Evolutionary conservation across 1,140 invertebrate genomes (phyloP).

Genomic region (Parapsyche elsis): DNA sequence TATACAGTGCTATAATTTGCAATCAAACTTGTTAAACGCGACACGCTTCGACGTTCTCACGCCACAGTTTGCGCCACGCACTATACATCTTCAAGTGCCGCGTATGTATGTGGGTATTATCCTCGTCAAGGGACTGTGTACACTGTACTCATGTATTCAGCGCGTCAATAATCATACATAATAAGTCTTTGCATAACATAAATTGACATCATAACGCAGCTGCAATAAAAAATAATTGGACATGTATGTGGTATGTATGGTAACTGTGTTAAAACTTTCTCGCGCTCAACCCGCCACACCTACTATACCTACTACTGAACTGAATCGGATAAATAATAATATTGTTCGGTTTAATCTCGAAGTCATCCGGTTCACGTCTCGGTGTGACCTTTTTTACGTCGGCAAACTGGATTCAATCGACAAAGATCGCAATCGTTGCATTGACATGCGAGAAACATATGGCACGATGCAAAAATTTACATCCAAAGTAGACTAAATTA

Average conservation of each 20-base stretch:
- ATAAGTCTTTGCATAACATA: background rate
- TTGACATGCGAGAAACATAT: too few species aligned
- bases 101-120: too few species aligned
- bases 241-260: background rate
- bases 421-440: background rate
- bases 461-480: too few species aligned
- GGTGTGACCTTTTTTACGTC: constrained; percentile 16
- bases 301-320: background rate
- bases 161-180: background rate
- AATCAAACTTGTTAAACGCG: too few species aligned
- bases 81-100: too few species aligned
- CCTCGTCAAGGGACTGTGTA: too few species aligned
- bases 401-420: background rate
- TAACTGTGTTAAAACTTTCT: background rate
- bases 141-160: background rate
- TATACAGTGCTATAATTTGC: too few species aligned
- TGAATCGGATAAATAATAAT: constrained; percentile 8
- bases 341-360: constrained; percentile 1
- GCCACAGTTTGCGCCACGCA: too few species aligned
- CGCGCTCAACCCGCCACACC: background rate
- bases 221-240: constrained; percentile 9
- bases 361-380: constrained; percentile 13
- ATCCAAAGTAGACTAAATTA: too few species aligned
- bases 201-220: background rate
- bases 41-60: too few species aligned